phyloP scores from a whole-genome alignment of 2,113 vertebrate species.

The Xiphophorus couchianus region DNA sequence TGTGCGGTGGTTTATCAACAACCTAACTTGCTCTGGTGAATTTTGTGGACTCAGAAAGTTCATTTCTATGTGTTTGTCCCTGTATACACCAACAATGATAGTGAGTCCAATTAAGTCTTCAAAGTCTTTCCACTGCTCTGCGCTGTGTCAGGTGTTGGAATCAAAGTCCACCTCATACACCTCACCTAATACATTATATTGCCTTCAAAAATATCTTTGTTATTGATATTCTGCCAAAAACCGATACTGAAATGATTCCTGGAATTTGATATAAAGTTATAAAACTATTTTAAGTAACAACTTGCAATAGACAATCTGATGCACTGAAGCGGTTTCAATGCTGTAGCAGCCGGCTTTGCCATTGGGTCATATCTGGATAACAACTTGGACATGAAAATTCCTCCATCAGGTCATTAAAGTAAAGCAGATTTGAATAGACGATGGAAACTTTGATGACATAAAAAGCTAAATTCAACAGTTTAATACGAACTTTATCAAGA shows the following conservation, averaged over 20 bases:
- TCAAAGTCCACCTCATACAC: neutral
- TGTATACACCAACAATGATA: neutral
- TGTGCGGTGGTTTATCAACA: too few species aligned
- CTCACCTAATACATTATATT: neutral
- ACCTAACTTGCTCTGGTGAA: neutral
- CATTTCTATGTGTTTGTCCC: too few species aligned
- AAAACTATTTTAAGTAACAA: too few species aligned
- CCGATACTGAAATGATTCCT: too few species aligned
- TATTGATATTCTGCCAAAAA: too few species aligned
- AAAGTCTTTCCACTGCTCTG: too few species aligned
- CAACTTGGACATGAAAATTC: neutral
- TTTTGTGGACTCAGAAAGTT: neutral
- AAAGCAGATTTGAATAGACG: neutral
- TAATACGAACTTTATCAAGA: conserved; percentile 49
- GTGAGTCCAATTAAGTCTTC: neutral
- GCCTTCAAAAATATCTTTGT: too few species aligned
- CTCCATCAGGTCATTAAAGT: too few species aligned
- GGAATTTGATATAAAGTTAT: too few species aligned
- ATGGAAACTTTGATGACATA: neutral
- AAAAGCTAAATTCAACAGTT: conserved; percentile 16
- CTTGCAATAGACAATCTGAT: neutral
- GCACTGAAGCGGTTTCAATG: neutral
- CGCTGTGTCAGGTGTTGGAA: neutral
- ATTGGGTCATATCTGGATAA: neutral
- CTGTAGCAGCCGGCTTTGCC: neutral